Evolutionary conservation across 2,888 invertebrate genomes (phyloP), one percentile per base, ranked within the genome.

Genomic region (Ormia ochracea): DNA sequence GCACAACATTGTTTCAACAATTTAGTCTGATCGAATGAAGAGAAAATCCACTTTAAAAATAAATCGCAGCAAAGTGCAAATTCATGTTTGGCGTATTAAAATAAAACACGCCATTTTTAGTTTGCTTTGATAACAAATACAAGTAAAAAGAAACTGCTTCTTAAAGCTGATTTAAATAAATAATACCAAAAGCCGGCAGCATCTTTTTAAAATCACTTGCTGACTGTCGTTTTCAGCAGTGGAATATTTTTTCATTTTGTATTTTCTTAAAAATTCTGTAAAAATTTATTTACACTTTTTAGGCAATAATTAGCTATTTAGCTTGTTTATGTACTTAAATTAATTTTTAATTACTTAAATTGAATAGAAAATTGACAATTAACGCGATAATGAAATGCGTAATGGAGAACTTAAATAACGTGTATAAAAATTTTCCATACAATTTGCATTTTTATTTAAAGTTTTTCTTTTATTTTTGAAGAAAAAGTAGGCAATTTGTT

Each of bases 51-150:
- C 85, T 87, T 87, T 86, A 63, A 6, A 61, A 66, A 82, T 81
- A 83, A 85, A 84, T 84, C 83, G 77, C 84, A 85, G 84, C 83
- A 85, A 87, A 88, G 88, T 88, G 88, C 88, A 88, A 87, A 87
- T 84, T 85, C 88, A 84, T 88, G 88, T 88, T 88, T 84, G 85
- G 84, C 43, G 38, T 54, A 45, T 59, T 45, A 50, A 78, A 72
- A 73, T 45, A 33, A 65, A 54, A 63, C 23, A 65, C 23, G 28
- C 0, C 41, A 61, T 69, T 69, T 69, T 48, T 48, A 69, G 48
- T 36, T 59, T 70, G 17, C 19, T 7, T 41, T 14, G 38, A 61
- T 19, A 50, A 0, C 1, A 54, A 23, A 56, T 21, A 9, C 10
- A 17, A 43, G 28, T n/a, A 2, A 31, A 38, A 48, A 45, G 43